A percentile compares a stretch with the other conserved stretches of the same genome.
phyloP scores from a whole-genome alignment of 2,113 vertebrate genomes.

The Scomber colias region DNA sequence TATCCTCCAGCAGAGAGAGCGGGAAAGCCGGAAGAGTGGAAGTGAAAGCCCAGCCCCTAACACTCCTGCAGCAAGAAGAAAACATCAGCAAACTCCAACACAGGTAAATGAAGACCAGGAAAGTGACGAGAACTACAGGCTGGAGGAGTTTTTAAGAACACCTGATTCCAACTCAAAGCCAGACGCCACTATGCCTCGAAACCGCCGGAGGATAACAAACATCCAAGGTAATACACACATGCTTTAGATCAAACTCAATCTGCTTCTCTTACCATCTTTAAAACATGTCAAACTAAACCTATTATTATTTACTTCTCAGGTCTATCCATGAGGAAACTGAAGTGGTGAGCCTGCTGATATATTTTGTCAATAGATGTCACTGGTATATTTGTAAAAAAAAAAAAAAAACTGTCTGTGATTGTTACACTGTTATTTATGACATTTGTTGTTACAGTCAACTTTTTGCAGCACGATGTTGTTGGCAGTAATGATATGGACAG shows the following conservation, averaged over 20 bases:
- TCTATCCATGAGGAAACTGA: conserved; percentile 60
- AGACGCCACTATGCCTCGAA: conserved; percentile 75
- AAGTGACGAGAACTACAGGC: conserved; percentile 68
- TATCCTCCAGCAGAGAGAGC: conserved; percentile 79
- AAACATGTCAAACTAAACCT: background rate
- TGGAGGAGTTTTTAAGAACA: conserved; percentile 82
- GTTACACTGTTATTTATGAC: conserved; percentile 35
- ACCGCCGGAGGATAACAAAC: conserved; percentile 71
- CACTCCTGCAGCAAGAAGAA: conserved; percentile 48
- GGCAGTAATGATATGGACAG: background rate
- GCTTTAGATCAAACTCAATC: background rate
- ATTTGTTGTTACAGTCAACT: background rate
- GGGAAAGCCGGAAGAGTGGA: conserved; percentile 51
- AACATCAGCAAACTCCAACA: conserved; percentile 22
- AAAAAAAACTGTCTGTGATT: background rate
- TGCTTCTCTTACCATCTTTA: background rate
- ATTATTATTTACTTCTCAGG: conserved; percentile 59
- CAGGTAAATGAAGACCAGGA: conserved; percentile 63
- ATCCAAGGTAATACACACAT: conserved; percentile 54
- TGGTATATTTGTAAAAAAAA: background rate
- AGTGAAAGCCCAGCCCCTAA: conserved; percentile 3
- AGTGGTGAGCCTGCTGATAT: conserved; percentile 60
- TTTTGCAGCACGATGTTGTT: background rate
- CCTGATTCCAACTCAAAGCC: conserved; percentile 56
- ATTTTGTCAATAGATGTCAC: background rate